Conservation (phyloP, 2,113 vertebrate species). For the Podilymbus podiceps region DNA sequence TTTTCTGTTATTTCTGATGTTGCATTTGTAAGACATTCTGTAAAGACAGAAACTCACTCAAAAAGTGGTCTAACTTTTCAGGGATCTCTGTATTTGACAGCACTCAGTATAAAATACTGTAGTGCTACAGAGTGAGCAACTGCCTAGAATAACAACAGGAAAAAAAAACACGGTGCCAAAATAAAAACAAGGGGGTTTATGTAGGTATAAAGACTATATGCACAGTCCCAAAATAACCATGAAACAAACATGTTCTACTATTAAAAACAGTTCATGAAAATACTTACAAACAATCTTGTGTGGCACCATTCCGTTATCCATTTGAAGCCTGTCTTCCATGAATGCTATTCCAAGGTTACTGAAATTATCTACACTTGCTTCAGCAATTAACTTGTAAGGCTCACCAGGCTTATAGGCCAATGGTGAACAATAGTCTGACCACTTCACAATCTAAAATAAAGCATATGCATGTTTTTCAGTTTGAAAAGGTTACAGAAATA, state of each 20-base stretch:
- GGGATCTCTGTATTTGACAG: background rate
- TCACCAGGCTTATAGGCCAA: constrained; percentile 84
- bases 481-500: background rate
- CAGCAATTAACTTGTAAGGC: constrained; percentile 84
- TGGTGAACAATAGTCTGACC: constrained; percentile 89
- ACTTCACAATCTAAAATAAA: constrained; percentile 83
- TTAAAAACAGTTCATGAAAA: background rate
- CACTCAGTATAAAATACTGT: background rate
- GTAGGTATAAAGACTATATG: rapidly evolving
- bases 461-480: background rate
- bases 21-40: background rate
- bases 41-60: background rate
- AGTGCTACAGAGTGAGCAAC: background rate
- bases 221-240: background rate
- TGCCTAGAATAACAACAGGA: background rate
- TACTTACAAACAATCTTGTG: constrained; percentile 92
- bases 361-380: constrained; percentile 89
- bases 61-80: background rate
- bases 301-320: constrained; percentile 88
- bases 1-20: background rate
- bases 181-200: rapidly evolving
- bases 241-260: background rate
- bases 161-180: background rate
- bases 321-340: constrained; percentile 88
- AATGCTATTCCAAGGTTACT: constrained; percentile 90